Base-by-base conservation (phyloP, 1,140 invertebrate species). In the Drosophila truncata region DNA sequence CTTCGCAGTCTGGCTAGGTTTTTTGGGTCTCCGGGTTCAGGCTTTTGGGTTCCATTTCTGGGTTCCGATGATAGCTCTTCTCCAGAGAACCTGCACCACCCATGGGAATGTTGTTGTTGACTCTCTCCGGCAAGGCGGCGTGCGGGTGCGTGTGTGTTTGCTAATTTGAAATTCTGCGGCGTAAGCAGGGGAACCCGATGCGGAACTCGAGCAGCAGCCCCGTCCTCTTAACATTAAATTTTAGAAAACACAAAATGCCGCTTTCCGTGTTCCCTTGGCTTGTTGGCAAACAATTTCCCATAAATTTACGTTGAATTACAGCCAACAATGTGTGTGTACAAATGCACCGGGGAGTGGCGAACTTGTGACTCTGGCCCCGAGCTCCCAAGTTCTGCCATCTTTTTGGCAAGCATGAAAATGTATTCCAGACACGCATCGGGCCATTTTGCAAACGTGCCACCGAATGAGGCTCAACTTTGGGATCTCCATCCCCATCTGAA, bases 371-470 rank as follows among this genome's bases (percentile, higher is more conserved):
- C 44, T 37, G n/a, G 25, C 50, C 65, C 46, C 59, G 72, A 63
- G 47, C 46, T 59, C 62, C 44, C 59, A 69, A 61, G 49, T 58
- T 60, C 52, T 49, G 65, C 41, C 57, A 62, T 78, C 66, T 80
- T 90, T 88, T 90, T 85, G 82, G 81, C 86, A 91, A 90, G 84
- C 71, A 84, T 65, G 78, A 80, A 90, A 91, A 91, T 91, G 86
- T 91, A 91, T 91, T 91, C 86, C 66, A 86, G 86, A 86, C 86
- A 91, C 86, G 86, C 86, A 91, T 91, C 63, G 73, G 49, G 82
- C 82, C 86, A 91, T 91, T 91, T 91, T 86, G 86, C 86, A 91
- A 91, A 91, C 86, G 86, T 91, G 86, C 86, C 86, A 91, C 76
- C 72, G 82, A 91, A 91, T 86, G 87, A 87, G 82, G 54, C 73